Evolutionary conservation across 2,797 vertebrate species (phyloP), one percentile per base, ranked within the genome.

Genomic region (Masticophis lateralis): DNA sequence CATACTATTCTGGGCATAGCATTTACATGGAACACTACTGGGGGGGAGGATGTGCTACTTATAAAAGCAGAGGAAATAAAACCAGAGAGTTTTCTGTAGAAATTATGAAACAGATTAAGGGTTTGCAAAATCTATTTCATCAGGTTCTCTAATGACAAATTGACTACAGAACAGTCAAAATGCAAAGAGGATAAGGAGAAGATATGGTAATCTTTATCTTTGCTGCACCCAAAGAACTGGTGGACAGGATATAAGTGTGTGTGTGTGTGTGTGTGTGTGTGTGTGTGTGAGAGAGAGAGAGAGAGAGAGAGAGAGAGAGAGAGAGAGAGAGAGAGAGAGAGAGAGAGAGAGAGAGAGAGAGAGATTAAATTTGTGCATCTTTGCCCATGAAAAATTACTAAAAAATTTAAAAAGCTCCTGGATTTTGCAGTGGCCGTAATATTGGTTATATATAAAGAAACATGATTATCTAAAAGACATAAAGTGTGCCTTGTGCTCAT

Each of bases 241-340:
- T 74, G 32, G 69, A 37, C 69, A 74, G 32, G 63, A 16, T 53
- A 53, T 28, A 8, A 51, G 10, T 63, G 61, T 63, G 1, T 63
- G 61, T 28, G 10, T 28, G 60, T 61, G 3, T 28, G 27, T 28
- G 3, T 63, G 10, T 63, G 61, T 63, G 61, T 66, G 63, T 69
- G 13, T 32, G 63, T 32, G 2, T 32, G 28, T 1, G 13, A 0
- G 28, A 0, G 60, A 10, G 9, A 3, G 60, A 25, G 59, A 9
- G 59, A 25, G 59, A 60, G 60, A 61, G 60, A 27, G 25, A 11
- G 61, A 63, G 60, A 28, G 10, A 61, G 7, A 10, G 22, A 59
- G 57, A 20, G 18, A 20, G 18, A 59, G 57, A 59, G 18, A 51
- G 8, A 20, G 59, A 60, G 20, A 60, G 59, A 60, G 16, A 22